A percentile compares a stretch with the other conserved stretches of the same genome.
Conservation (phyloP, 92 coral and sea anemone genomes). For the Parazoanthus darwini region DNA sequence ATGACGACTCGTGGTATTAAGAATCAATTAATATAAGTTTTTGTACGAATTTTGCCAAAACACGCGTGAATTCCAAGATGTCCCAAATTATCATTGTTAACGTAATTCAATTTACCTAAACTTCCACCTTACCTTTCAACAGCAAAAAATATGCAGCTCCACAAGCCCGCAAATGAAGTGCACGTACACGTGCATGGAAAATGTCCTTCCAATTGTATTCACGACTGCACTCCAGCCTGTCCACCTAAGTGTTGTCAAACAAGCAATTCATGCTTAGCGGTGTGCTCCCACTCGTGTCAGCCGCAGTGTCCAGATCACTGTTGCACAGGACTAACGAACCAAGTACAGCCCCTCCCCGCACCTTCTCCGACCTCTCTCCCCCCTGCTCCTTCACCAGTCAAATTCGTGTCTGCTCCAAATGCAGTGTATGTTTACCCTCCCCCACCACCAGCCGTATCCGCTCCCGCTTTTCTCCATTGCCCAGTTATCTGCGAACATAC, state of each 20-base stretch:
- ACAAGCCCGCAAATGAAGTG: slow-evolving; percentile 35
- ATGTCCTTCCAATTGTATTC: slow-evolving; percentile 67
- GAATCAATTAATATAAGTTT: no score
- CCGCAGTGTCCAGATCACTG: slow-evolving; percentile 75
- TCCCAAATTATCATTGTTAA: not conserved
- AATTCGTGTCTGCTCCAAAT: slow-evolving; percentile 3
- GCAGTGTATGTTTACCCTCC: not conserved
- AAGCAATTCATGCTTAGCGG: slow-evolving; percentile 53
- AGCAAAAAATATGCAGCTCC: slow-evolving; percentile 27
- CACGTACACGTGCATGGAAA: slow-evolving; percentile 39
- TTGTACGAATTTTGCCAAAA: no score
- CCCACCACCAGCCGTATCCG: not conserved
- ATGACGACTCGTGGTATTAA: no score
- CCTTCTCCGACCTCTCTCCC: not conserved
- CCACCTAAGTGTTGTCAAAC: slow-evolving; percentile 74
- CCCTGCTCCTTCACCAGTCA: slow-evolving; percentile 43
- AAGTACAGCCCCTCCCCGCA: not conserved
- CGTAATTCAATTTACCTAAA: no score
- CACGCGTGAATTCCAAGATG: no score
- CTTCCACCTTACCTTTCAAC: not conserved
- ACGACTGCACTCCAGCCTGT: slow-evolving; percentile 69
- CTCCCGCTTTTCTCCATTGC: slow-evolving; percentile 35
- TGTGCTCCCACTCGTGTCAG: slow-evolving; percentile 61
- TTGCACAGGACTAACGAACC: slow-evolving; percentile 42
- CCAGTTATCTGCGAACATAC: slow-evolving; percentile 65